Conservation (phyloP, 2,797 vertebrate species). For the Sebastes vulpes region DNA sequence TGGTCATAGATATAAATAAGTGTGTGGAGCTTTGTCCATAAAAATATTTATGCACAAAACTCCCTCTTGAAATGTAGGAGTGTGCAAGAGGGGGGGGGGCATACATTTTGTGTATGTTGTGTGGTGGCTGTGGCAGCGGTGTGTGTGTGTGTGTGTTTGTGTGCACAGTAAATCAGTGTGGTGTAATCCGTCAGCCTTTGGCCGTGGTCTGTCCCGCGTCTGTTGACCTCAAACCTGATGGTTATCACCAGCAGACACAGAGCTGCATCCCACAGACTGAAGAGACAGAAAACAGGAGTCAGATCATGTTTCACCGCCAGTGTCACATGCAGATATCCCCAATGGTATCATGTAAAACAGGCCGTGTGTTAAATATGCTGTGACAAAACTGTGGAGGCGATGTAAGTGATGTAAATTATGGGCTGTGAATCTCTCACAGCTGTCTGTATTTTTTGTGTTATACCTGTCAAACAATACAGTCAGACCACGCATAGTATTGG, state of each 20-base stretch:
- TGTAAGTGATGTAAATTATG: constrained; percentile 27
- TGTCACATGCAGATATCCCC: neutral
- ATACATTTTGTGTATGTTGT: neutral
- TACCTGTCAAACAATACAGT: constrained; percentile 18
- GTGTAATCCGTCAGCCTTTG: constrained; percentile 53
- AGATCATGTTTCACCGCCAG: neutral
- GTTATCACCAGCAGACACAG: constrained; percentile 30
- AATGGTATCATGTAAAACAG: constrained; percentile 33
- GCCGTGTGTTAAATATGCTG: constrained; percentile 19
- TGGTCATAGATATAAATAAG: constrained; percentile 5
- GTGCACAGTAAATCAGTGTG: constrained; percentile 29
- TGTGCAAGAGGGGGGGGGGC: neutral
- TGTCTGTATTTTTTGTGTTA: constrained; percentile 10
- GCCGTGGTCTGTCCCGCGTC: constrained; percentile 40
- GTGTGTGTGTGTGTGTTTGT: neutral
- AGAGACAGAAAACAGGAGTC: constrained; percentile 6
- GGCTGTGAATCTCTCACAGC: constrained; percentile 23
- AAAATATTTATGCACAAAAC: constrained; percentile 9
- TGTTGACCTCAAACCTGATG: constrained; percentile 66
- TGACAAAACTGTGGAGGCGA: constrained; percentile 25
- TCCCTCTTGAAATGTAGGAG: neutral
- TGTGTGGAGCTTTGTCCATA: constrained; percentile 5
- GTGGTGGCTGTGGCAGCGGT: neutral
- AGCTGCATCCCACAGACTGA: constrained; percentile 9
- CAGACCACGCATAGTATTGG: constrained; percentile 9